A percentile compares a stretch with the other conserved stretches of the same genome.
Evolutionary conservation across 2,113 vertebrate species (phyloP).

Genomic region (Gulo gulo): DNA sequence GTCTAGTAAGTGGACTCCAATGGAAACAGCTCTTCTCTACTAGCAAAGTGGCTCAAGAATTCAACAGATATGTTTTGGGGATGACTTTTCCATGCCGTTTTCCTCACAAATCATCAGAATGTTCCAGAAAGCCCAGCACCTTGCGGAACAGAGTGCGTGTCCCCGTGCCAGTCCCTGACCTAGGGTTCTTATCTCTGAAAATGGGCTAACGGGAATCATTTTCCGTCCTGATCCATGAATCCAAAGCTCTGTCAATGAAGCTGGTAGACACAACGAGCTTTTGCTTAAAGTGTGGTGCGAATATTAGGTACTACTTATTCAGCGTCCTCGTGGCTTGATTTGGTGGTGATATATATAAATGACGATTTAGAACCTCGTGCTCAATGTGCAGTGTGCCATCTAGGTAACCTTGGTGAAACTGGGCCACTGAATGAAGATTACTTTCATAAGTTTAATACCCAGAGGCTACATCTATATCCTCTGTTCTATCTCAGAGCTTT

Average conservation of each 20-base stretch:
- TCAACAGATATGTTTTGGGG: background rate
- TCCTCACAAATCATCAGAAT: background rate
- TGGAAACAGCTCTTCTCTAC: background rate
- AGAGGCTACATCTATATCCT: background rate
- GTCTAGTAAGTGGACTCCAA: background rate
- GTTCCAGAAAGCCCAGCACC: background rate
- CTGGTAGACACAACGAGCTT: background rate
- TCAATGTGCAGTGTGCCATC: background rate
- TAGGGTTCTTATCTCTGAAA: background rate
- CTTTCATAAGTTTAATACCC: background rate
- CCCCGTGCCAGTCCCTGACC: rapidly evolving
- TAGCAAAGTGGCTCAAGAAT: background rate
- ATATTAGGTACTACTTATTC: background rate
- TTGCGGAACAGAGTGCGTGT: background rate
- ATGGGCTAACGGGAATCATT: background rate
- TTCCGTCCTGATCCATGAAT: background rate
- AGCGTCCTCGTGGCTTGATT: background rate
- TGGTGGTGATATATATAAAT: background rate
- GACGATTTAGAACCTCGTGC: background rate
- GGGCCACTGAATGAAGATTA: background rate
- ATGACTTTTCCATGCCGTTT: background rate
- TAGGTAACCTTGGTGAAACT: background rate
- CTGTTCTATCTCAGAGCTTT: background rate
- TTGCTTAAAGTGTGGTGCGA: background rate
- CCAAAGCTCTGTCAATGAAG: background rate